Evolutionary conservation across 2,888 invertebrate genomes (phyloP).

Genomic region (Phortica okadai): DNA sequence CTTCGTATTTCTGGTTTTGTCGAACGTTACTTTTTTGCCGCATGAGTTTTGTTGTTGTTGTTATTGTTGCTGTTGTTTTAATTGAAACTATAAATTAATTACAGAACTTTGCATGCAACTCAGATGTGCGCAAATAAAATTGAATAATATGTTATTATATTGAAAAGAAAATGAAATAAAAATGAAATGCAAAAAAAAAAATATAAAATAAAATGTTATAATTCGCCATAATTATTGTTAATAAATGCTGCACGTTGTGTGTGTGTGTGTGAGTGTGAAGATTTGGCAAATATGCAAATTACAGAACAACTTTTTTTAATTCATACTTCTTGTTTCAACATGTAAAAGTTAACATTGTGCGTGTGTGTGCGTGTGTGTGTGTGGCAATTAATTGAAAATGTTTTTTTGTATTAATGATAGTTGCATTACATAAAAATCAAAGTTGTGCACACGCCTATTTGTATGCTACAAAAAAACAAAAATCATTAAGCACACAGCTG

Average conservation of each 20-base stretch:
- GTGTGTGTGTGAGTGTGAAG: background rate
- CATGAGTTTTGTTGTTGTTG: background rate
- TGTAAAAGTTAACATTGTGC: background rate
- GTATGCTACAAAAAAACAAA: no score
- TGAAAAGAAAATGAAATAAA: background rate
- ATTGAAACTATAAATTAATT: conserved; percentile 32
- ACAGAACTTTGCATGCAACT: conserved; percentile 7
- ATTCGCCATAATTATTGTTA: conserved; percentile 29
- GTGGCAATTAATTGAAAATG: conserved; percentile 56
- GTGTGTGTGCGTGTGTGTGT: background rate
- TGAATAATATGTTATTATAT: conserved; percentile 25
- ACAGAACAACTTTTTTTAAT: no score
- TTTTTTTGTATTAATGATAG: conserved; percentile 42
- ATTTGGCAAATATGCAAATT: background rate
- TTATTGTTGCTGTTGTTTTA: conserved; percentile 15
- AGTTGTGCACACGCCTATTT: background rate
- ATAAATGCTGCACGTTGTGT: conserved; percentile 7
- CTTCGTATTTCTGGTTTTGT: no score
- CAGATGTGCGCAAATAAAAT: conserved; percentile 3
- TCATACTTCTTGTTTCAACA: background rate
- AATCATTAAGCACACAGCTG: no score
- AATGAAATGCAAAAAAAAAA: background rate
- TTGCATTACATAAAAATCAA: background rate
- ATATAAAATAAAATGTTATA: background rate
- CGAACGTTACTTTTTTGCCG: no score